phyloP scores from a whole-genome alignment of 2,113 vertebrate species.

The Podiceps cristatus region DNA sequence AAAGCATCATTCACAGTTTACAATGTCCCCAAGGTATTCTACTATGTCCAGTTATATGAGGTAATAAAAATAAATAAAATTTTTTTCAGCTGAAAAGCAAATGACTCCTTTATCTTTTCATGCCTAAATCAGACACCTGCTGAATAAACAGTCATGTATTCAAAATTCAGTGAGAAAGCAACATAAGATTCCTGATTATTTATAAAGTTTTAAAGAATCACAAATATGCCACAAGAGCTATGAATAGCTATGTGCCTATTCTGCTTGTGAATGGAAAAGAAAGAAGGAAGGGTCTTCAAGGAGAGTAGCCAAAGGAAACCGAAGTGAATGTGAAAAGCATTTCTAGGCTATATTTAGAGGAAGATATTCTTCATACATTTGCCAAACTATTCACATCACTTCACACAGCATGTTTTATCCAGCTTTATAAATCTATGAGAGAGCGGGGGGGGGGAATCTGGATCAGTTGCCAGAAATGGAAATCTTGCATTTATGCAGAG shows the following conservation, averaged over 20 bases:
- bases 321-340: slow-evolving; percentile 39
- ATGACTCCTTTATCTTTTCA: background rate
- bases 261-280: background rate
- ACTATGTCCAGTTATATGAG: background rate
- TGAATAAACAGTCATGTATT: fast-evolving
- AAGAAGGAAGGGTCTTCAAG: slow-evolving; percentile 29
- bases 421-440: slow-evolving; percentile 24
- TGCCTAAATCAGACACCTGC: background rate
- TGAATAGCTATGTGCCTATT: background rate
- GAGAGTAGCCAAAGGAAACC: slow-evolving; percentile 26
- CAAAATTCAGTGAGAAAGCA: background rate
- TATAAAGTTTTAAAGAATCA: background rate
- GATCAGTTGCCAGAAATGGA: slow-evolving; percentile 53
- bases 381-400: slow-evolving; percentile 57
- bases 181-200: background rate
- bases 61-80: background rate
- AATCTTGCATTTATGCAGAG: slow-evolving; percentile 36
- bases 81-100: background rate
- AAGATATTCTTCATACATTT: slow-evolving; percentile 37
- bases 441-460: background rate
- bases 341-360: slow-evolving; percentile 56
- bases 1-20: background rate
- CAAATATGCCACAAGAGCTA: background rate
- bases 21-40: background rate
- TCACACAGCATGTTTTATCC: slow-evolving; percentile 43